Base-by-base conservation (phyloP, 2,888 invertebrate species). In the Hesperia comma region DNA sequence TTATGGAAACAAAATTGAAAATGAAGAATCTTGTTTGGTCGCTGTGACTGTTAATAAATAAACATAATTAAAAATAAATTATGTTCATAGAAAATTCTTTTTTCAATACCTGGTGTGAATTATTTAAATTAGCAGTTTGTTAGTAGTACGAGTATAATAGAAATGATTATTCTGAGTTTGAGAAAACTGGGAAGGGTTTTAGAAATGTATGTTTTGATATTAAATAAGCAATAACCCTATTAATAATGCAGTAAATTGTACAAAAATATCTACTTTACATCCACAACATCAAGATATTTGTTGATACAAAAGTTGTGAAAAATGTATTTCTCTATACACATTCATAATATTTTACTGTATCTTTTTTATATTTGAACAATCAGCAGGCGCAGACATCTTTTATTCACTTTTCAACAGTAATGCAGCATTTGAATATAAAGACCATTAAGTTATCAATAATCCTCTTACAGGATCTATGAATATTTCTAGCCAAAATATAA, bases 401-500 rank as follows among this genome's bases (percentile, higher is more conserved):
- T 26, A 49, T 19, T 49, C 4, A 4, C 10, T 19, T 49, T 19
- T 12, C 10, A 19, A 19, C 19, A 10, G 49, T 10, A 19, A 8
- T 8, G 5, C 19, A 49, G 19, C 19, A 49, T 49, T 19, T 49
- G 2, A 49, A 49, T 49, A 12, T 49, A 49, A 17, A 2, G 8
- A 0, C 10, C 14, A 14, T 51, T 4, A 26, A 21, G 46, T 49
- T 19, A 10, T 19, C n/a, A n/a, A 2, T 49, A 17, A 26, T 6
- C 10, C 19, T 14, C 21, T 26, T 26, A 14, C 15, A 51, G 51
- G 5, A 21, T 12, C 8, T 51, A 26, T 14, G 5, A 51, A 51
- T 51, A 51, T 51, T 51, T 51, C 51, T 51, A 51, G 21, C 51
- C 51, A 51, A 51, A 51, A 51, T 51, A 51, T 51, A 51, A 51